Base-by-base conservation (phyloP, 2,888 invertebrate genomes). In the Desoria tigrina region DNA sequence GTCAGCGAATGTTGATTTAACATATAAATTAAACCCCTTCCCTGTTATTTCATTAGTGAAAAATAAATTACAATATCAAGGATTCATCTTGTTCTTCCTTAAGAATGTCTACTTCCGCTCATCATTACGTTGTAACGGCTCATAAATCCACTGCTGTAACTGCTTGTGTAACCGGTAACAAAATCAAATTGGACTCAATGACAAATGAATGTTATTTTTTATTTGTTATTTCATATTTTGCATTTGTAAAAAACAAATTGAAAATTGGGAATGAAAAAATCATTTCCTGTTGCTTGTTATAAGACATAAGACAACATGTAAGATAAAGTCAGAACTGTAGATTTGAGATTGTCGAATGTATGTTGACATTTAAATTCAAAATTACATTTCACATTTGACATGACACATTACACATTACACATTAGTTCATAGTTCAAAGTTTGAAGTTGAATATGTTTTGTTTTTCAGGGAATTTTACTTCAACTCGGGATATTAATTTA, bases 401-500 rank as follows among this genome's bases (percentile, higher is more conserved):
- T 49, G 7, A 16, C 14, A 18, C 7, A 49, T 21, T 49, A 18
- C 9, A 16, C 39, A 11, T 16, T 49, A 49, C 49, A 21, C 18
- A 16, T 16, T 49, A 16, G 9, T 49, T 39, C 39, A 16, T 9
- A 39, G 39, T 9, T 9, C 9, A 39, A 16, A 39, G 39, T 11
- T n/a, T n/a, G n/a, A n/a, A n/a, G n/a, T n/a, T 18, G 45, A 16
- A 21, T 71, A 56, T 77, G 82, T 82, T 42, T 79, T n/a, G n/a
- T n/a, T n/a, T n/a, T n/a, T n/a, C n/a, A 93, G 98, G 99, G 61
- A 94, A 97, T 81, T 97, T 99, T 79, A 97, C 97, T 56, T 94
- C 93, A 11, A 86, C 91, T 0, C 89, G 89, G 76, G 96, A 98
- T 81, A 83, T 98, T 66, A 99, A 99, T 83, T 84, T 99, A 65